Conservation (phyloP, 2,888 invertebrate species). For the Dasypogon diadema region DNA sequence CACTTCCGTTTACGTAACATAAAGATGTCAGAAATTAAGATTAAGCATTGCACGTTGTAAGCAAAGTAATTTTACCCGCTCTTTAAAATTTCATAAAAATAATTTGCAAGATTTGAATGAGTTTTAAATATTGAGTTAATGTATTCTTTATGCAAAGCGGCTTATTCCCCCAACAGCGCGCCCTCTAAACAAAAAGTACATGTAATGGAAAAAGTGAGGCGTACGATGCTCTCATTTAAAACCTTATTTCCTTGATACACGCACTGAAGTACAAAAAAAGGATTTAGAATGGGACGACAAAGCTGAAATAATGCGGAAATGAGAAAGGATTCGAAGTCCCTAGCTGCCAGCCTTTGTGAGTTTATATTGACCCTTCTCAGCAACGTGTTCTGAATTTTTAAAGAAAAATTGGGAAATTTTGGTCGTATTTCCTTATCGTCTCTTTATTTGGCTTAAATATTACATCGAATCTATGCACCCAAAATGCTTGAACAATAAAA, state of each 20-base stretch:
- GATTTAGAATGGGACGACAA: not conserved
- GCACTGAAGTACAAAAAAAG: not conserved
- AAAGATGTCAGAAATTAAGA: too few relatives aligned
- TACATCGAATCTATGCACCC: not conserved
- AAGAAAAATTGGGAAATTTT: slow-evolving; percentile 4
- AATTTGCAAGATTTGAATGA: too few relatives aligned
- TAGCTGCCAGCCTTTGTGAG: not conserved
- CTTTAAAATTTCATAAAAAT: too few relatives aligned
- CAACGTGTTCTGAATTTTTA: not conserved
- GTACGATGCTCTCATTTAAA: too few relatives aligned
- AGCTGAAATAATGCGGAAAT: not conserved
- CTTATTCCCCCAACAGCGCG: too few relatives aligned
- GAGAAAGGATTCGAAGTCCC: not conserved
- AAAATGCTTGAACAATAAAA: not conserved
- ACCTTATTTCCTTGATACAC: too few relatives aligned
- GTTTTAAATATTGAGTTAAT: too few relatives aligned
- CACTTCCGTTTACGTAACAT: not conserved
- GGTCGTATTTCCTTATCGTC: not conserved
- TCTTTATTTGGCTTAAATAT: not conserved
- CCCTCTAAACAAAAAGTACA: too few relatives aligned
- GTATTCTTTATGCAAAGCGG: too few relatives aligned
- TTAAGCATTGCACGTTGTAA: too few relatives aligned
- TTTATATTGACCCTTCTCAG: not conserved
- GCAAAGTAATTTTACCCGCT: too few relatives aligned
- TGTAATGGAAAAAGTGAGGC: too few relatives aligned